These are phyloP conservation scores for Tragelaphus buxtoni DNA, from an alignment of 2,113 vertebrate species.

Conservation along the genomic window DNA sequence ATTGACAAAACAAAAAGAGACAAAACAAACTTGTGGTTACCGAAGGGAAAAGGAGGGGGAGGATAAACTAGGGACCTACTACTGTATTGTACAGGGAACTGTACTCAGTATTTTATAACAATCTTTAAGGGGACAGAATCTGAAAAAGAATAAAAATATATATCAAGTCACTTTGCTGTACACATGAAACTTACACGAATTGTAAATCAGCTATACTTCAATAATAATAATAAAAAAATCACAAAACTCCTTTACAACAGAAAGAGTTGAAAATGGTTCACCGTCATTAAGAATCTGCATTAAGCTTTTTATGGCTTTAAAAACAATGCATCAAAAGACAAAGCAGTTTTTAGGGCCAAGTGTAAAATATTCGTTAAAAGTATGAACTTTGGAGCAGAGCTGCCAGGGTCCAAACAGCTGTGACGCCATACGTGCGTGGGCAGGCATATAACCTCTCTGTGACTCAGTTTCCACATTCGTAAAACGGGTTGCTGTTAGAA, in stretches of 20 bases:
- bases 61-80: neutral
- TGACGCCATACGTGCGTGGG: neutral
- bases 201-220: too few relatives aligned
- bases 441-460: neutral
- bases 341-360: neutral
- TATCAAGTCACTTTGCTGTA: too few relatives aligned
- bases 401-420: neutral
- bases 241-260: neutral
- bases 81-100: neutral
- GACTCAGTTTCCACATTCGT: neutral
- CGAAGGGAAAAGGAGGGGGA: neutral
- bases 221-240: neutral
- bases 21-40: neutral
- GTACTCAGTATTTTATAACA: neutral
- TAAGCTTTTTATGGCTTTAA: neutral
- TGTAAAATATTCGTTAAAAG: neutral
- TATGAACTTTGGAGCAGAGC: neutral
- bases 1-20: neutral
- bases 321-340: neutral
- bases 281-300: neutral
- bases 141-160: neutral
- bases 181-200: too few relatives aligned
- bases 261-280: neutral
- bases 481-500: neutral
- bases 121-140: neutral